phyloP scores from a whole-genome alignment of 2,113 vertebrate species.

The Cyprinodon variegatus region DNA sequence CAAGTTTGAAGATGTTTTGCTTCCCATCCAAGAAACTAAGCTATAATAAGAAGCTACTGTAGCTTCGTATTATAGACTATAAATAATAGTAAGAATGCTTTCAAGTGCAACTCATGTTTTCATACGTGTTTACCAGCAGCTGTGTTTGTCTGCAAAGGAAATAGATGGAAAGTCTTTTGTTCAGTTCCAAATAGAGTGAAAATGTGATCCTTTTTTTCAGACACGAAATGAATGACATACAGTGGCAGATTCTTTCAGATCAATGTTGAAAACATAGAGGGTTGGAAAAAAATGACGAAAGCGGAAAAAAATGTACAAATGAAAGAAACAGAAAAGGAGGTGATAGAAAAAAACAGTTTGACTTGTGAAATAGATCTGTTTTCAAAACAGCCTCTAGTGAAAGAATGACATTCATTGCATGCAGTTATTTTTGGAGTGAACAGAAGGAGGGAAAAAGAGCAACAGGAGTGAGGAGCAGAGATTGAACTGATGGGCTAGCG shows the following conservation, averaged over 20 bases:
- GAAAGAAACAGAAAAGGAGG: constrained; percentile 25
- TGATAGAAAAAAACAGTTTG: constrained; percentile 21
- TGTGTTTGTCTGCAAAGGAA: constrained; percentile 68
- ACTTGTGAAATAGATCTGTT: constrained; percentile 46
- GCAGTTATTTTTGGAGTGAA: constrained; percentile 17
- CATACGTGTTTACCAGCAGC: constrained; percentile 65
- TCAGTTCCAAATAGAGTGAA: constrained; percentile 37
- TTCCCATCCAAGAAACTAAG: no score
- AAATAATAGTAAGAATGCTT: constrained; percentile 31
- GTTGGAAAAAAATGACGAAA: constrained; percentile 11
- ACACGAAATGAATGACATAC: constrained; percentile 45
- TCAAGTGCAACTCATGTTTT: constrained; percentile 18
- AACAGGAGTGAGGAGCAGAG: constrained; percentile 21
- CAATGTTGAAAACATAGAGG: constrained; percentile 5
- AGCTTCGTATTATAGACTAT: constrained; percentile 48
- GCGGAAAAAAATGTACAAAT: constrained; percentile 42
- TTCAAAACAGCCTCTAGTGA: constrained; percentile 41
- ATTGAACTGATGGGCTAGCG: constrained; percentile 37
- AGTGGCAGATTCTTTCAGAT: constrained; percentile 48
- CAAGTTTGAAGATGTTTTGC: no score
- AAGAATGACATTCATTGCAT: constrained; percentile 6
- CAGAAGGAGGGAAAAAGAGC: constrained; percentile 1
- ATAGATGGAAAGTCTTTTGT: constrained; percentile 61
- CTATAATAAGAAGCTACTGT: neutral
- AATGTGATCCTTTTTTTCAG: constrained; percentile 50